Base-by-base conservation (phyloP, 2,888 invertebrate genomes). In the Unio pictorum region DNA sequence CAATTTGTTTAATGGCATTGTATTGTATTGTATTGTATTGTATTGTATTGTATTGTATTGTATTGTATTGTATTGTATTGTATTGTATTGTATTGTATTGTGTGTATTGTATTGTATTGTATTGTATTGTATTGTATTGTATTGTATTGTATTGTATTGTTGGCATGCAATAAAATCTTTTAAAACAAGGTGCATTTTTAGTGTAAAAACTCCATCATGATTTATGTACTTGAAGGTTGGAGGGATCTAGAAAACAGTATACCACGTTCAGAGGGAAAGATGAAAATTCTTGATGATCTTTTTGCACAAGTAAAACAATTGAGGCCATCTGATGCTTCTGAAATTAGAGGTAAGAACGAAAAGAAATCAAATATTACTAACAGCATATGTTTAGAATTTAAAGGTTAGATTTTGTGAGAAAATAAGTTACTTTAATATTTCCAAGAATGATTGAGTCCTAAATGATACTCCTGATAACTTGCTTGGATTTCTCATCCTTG, bases 181-280 rank as follows among this genome's bases (percentile, higher is more conserved):
- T 45, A 15, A 45, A 45, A 45, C 15, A 15, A 8, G 1, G 34
- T 34, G 15, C 45, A n/a, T n/a, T 15, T 20, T 60, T 28, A n/a
- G 23, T 67, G 6, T 26, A 30, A 55, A 57, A 71, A 15, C 3
- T 45, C 45, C 3, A 15, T 45, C 8, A 45, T 45, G 45, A 15
- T 45, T 11, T 11, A 23, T 23, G 15, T 45, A 11, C 11, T 69
- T 69, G 30, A 81, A 95, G 95, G 94, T 88, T 97, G 97, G 96
- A 93, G 95, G 67, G 96, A 96, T 87, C 93, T 95, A 55, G 94
- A 95, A 68, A 92, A 93, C 68, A 93, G 93, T 23, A 92, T 93
- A 78, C 91, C 94, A 61, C 91, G 94, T 73, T 92, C 95, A 74
- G 93, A 93, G 79, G 95, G 92, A 67, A 94, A 92, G 81, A 88